Evolutionary conservation across 2,113 vertebrate species (phyloP), one percentile per base, ranked within the genome.

Genomic region (Calyptomena viridis): DNA sequence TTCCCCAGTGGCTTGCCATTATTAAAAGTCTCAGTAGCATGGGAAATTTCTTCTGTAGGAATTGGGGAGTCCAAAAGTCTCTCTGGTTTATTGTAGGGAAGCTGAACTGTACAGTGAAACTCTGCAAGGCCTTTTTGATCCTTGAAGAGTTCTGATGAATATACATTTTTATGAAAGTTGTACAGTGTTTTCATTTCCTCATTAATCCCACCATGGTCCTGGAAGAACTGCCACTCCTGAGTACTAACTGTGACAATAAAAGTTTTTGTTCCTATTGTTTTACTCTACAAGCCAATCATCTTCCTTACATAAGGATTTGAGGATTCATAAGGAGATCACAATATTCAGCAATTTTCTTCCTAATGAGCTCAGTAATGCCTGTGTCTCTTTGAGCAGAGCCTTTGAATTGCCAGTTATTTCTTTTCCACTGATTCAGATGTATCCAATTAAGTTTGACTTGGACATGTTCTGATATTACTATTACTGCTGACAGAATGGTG

Each of bases 51-150:
- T 98, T 98, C 95, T 96, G 78, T 97, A 92, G 94, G 69, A 95
- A 90, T 85, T 94, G 80, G 87, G 93, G 68, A 97, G 84, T 97
- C 96, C 95, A 92, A 72, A 94, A 93, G 60, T 97, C 96, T 97
- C 96, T 98, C 93, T 93, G 89, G 96, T 96, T 96, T 96, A 95
- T 94, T 94, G 84, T 94, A 95, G 94, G 97, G 94, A 96, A 96
- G 88, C 96, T 97, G 96, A 97, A 98, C 96, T 97, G 91, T 96
- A 97, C 64, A 95, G 95, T 94, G 96, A 91, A 98, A 94, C 97
- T 97, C 97, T 94, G 96, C 95, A 97, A 97, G 97, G 87, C 96
- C 96, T 97, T 98, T 98, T 97, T 97, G 97, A 98, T 98, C 97
- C 96, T 97, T 96, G 94, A 97, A 97, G 93, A 90, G 94, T 97